A percentile compares a stretch with the other conserved stretches of the same genome.
Evolutionary conservation across 1,140 invertebrate species (phyloP).

Genomic region (Epicauta chinensis): DNA sequence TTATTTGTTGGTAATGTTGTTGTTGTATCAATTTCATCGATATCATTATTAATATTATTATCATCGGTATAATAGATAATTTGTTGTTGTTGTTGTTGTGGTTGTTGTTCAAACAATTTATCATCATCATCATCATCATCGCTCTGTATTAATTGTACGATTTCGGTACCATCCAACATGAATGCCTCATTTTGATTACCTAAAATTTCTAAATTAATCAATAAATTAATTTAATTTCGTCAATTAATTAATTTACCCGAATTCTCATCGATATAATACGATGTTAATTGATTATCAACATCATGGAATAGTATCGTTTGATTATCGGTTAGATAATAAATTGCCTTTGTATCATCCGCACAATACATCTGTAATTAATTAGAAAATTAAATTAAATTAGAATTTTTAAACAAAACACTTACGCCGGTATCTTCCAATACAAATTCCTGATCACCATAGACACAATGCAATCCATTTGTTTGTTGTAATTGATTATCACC

Average conservation of each 20-base stretch:
- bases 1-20: constrained; percentile 1
- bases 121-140: constrained; percentile 1
- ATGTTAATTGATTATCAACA: constrained; percentile 19
- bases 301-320: constrained; percentile 27
- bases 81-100: constrained; percentile 15
- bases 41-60: not conserved
- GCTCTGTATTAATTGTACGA: constrained; percentile 16
- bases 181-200: constrained; percentile 1
- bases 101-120: constrained; percentile 6
- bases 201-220: not conserved
- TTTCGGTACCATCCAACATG: constrained; percentile 4
- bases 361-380: constrained; percentile 22
- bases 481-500: too few species aligned
- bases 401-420: constrained; percentile 1
- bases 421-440: not conserved
- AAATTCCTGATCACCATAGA: constrained; percentile 8
- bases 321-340: constrained; percentile 21
- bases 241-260: not conserved
- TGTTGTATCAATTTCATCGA: not conserved
- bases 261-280: constrained; percentile 25
- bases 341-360: constrained; percentile 21
- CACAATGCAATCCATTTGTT: not conserved
- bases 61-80: constrained; percentile 17
- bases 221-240: not conserved
- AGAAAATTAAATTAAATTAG: not conserved